phyloP scores from a whole-genome alignment of 2,113 vertebrate genomes.

The Pheucticus melanocephalus region DNA sequence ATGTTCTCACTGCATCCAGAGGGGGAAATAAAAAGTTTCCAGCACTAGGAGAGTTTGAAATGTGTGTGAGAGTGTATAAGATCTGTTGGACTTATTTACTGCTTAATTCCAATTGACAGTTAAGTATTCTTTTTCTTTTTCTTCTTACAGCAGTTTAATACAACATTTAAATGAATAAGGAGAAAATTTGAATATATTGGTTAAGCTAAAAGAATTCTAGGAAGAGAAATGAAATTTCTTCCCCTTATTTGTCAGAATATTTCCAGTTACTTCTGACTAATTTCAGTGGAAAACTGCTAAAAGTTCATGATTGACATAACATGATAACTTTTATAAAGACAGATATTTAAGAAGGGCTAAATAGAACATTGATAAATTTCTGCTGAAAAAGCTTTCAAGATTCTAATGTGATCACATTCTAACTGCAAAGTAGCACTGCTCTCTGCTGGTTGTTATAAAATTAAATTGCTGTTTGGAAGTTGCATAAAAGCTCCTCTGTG shows the following conservation, averaged over 20 bases:
- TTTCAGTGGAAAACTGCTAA: not conserved
- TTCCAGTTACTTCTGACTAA: not conserved
- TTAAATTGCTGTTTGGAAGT: not conserved
- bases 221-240: not conserved
- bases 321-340: not conserved
- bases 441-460: conserved; percentile 53
- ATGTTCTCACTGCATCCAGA: not conserved
- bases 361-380: not conserved
- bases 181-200: not conserved
- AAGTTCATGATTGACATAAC: not conserved
- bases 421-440: conserved; percentile 50
- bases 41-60: not conserved
- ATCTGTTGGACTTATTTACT: not conserved
- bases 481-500: not conserved
- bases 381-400: not conserved
- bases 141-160: not conserved
- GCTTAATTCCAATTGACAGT: not conserved
- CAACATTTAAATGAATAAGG: not conserved
- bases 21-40: not conserved
- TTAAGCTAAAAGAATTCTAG: not conserved
- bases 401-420: not conserved
- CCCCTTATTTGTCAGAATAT: not conserved
- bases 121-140: not conserved
- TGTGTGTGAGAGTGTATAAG: not conserved
- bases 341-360: not conserved